Evolutionary conservation across 2,113 vertebrate genomes (phyloP), one percentile per base, ranked within the genome.

Genomic region (Pollimyrus isidori): DNA sequence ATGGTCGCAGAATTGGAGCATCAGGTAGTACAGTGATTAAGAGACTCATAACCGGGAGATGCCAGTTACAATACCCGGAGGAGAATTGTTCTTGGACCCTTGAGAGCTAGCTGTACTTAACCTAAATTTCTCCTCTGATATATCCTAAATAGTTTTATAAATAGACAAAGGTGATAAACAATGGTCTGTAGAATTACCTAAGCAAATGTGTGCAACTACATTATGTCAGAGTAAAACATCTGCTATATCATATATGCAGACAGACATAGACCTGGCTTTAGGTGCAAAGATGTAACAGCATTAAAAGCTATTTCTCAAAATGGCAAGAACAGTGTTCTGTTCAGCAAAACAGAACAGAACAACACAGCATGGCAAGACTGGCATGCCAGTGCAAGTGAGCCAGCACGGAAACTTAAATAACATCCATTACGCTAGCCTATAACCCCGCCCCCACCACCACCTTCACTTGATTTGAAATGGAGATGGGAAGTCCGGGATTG

Each of bases 391-490:
- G 80, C 45, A 48, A 39, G 80, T 48, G 39, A 46, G 17, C 42
- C 17, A 48, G 39, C 50, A 26, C n/a, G 10, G 56, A 87, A 35
- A 15, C 85, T 56, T 53, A 30, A 87, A 53, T 17, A 53, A 48
- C 56, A 35, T 86, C 85, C 85, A 87, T 87, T 87, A 52, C 30
- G 17, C 49, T 6, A 35, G 30, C 26, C 49, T 35, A 19, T 87
- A 9, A 19, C 35, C 35, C 50, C 50, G 5, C 85, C 35, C 35
- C 35, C 35, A n/a, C n/a, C n/a, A n/a, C 35, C 35, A 35, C 35
- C 50, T 26, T 87, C 48, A 87, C 56, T 87, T 87, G 26, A 87
- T 87, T 87, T 53, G 26, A 87, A 53, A 87, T 87, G 85, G 85
- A 87, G 50, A 87, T 39, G 50, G 85, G 50, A 84, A 84, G 82